These are phyloP conservation scores for Galemys pyrenaicus DNA, from an alignment of 2,113 vertebrate species.

Conservation along the genomic window DNA sequence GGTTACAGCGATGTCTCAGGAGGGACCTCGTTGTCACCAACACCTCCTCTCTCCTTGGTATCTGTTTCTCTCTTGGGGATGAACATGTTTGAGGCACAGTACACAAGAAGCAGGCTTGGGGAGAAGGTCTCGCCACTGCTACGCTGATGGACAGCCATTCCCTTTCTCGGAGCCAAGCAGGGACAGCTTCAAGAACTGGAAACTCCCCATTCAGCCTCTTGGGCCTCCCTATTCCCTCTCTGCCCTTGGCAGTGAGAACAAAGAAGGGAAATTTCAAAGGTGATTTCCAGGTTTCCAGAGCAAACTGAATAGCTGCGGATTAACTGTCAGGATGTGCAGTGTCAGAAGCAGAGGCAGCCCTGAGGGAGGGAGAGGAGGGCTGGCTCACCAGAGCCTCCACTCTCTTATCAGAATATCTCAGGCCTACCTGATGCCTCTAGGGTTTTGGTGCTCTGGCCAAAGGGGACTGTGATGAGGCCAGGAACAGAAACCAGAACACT, in stretches of 20 bases:
- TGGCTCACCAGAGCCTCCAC: not conserved
- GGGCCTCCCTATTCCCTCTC: not conserved
- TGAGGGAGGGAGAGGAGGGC: not conserved
- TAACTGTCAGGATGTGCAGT: not conserved
- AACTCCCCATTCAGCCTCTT: conserved; percentile 49
- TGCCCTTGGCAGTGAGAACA: conserved; percentile 68
- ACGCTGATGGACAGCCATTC: not conserved
- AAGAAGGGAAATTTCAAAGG: conserved; percentile 80
- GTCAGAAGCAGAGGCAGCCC: not conserved
- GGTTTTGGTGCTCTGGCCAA: not conserved
- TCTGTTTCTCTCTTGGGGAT: conserved; percentile 50
- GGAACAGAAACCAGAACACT: conserved; percentile 66
- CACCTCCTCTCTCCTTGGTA: conserved; percentile 38
- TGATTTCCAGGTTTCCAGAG: conserved; percentile 81
- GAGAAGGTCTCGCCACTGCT: not conserved
- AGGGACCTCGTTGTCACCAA: conserved; percentile 33
- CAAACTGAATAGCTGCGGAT: not conserved
- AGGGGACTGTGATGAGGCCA: not conserved
- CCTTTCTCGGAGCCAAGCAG: conserved; percentile 11
- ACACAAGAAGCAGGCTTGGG: not conserved
- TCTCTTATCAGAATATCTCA: not conserved
- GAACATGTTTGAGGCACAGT: not conserved
- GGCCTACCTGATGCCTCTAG: not conserved
- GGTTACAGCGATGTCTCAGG: conserved; percentile 60
- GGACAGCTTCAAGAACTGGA: not conserved